Evolutionary conservation across 2,113 vertebrate genomes (phyloP).

Genomic region (Tetrao urogallus): DNA sequence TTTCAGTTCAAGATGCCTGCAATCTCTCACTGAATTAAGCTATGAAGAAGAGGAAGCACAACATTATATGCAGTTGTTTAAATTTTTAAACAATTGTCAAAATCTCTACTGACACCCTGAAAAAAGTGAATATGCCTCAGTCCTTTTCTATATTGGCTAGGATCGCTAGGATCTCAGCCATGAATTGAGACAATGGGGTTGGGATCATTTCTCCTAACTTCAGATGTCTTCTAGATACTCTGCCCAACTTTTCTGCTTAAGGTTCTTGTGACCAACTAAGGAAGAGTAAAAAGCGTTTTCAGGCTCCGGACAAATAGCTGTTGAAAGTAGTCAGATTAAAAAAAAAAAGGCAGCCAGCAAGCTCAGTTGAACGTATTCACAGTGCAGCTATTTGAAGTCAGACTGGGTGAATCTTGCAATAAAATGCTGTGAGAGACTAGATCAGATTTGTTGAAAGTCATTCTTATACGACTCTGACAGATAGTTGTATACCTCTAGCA

Average conservation of each 20-base stretch:
- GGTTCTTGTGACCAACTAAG: background rate
- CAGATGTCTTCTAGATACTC: background rate
- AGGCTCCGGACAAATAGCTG: background rate
- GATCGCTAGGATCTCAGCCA: accelerated
- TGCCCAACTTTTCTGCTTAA: background rate
- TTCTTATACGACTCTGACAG: background rate
- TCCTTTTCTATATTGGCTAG: background rate
- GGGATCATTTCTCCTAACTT: background rate
- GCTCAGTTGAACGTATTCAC: background rate
- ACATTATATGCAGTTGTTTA: background rate
- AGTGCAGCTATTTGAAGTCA: background rate
- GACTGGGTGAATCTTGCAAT: background rate
- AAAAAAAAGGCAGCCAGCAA: background rate
- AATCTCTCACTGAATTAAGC: background rate
- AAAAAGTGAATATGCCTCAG: background rate
- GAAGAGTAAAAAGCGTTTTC: background rate
- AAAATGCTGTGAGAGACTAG: background rate
- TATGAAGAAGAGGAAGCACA: background rate
- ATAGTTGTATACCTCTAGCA: background rate
- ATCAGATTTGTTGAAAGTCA: background rate
- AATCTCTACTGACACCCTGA: background rate
- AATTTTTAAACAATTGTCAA: background rate
- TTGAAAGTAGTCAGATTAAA: background rate
- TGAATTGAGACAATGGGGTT: background rate
- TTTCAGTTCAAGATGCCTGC: background rate